Base-by-base conservation (phyloP, 2,113 vertebrate genomes). In the Pteropus alecto region DNA sequence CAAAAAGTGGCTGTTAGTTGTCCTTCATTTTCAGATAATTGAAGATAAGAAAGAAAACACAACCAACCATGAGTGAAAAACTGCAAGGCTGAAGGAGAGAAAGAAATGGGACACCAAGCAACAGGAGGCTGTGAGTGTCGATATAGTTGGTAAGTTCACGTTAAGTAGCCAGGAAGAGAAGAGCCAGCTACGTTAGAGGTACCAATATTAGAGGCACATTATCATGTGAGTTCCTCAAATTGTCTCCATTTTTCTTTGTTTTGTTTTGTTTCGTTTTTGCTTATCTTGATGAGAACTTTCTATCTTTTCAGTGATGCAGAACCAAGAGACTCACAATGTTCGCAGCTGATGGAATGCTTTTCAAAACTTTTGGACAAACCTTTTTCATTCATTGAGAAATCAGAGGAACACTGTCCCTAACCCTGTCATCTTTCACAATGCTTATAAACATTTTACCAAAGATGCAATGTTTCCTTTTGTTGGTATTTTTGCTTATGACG, bases 341-440 rank as follows among this genome's bases (percentile, higher is more conserved):
- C 30, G 3, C 0, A 1, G 28, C 6, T 87, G 61, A 61, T 28
- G 43, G 24, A 51, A 38, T 5, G 35, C 73, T 73, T 74, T 60
- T 60, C 9, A 24, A 38, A 90, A 21, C 46, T 10, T 51, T 70
- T 48, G 58, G 26, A 73, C n/a, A 79, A 60, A 35, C 0, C 6
- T 18, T 93, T 93, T 87, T 24, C 46, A 58, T 38, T 65, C 48
- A 28, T 54, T 83, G 92, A 94, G 84, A 94, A 87, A 58, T 14
- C 43, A 7, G 19, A 43, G 38, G 56, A 82, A 46, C n/a, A 24
- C 33, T 70, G 43, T 41, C 21, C 61, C 18, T 9, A 6, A 56
- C 28, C 15, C 61, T 73, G 2, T 65, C 41, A 46, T 77, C n/a
- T 89, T 19, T 89, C 74, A 30, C n/a, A 68, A 61, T 35, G 11